A percentile compares a stretch with the other conserved stretches of the same genome.
These are phyloP conservation scores for Acanthisitta chloris DNA, from an alignment of 2,113 vertebrate species.

Conservation along the genomic window DNA sequence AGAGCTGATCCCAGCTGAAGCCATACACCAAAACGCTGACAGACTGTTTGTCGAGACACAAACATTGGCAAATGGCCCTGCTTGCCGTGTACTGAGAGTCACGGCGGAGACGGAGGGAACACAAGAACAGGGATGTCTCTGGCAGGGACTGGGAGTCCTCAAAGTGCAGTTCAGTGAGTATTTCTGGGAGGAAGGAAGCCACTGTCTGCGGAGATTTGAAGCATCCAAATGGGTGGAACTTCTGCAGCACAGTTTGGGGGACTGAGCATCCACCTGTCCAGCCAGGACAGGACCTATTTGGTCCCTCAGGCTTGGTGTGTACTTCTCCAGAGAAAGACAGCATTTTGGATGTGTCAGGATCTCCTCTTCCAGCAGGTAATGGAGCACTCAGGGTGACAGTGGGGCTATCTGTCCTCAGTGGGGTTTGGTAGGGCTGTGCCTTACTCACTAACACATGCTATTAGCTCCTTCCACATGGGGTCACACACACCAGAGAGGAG, in stretches of 20 bases:
- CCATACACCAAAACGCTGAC: conserved; percentile 41
- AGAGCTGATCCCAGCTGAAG: conserved; percentile 61
- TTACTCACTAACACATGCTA: rapidly evolving
- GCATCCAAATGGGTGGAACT: not conserved
- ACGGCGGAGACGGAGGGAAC: not conserved
- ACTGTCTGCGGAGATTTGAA: not conserved
- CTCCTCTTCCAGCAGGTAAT: not conserved
- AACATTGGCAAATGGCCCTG: conserved; percentile 59
- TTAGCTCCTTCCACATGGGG: not conserved
- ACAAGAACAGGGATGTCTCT: conserved; percentile 1
- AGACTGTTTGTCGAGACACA: conserved; percentile 65
- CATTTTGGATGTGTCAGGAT: not conserved
- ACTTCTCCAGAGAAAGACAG: not conserved
- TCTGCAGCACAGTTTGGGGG: not conserved
- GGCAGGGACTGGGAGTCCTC: conserved; percentile 8
- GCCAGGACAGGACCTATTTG: not conserved
- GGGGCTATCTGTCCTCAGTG: not conserved
- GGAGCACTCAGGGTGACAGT: not conserved
- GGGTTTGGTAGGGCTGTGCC: not conserved
- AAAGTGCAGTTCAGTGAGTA: not conserved
- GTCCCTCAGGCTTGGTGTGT: too few species aligned
- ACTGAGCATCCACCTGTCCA: not conserved
- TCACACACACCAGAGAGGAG: not conserved
- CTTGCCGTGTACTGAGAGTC: conserved; percentile 32
- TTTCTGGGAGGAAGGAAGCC: not conserved